Evolutionary conservation across 2,113 vertebrate species (phyloP), one percentile per base, ranked within the genome.

Genomic region (Takifugu flavidus): DNA sequence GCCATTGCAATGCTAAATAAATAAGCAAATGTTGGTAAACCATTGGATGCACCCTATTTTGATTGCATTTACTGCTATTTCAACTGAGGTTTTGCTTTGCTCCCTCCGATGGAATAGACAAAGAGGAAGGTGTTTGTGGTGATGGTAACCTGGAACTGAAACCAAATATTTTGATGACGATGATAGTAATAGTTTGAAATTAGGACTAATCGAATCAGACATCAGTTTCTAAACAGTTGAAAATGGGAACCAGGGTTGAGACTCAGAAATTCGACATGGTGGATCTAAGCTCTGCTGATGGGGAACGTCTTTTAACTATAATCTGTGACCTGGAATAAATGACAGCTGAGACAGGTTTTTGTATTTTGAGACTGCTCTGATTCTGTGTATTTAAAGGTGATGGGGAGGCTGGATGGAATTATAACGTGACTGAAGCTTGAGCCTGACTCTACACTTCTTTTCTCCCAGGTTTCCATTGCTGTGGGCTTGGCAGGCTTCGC

Each of bases 401-500:
- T 65, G 51, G 67, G 34, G 59, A 72, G 57, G 67, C n/a, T 70
- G 74, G 27, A 28, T 49, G 8, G 39, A 50, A 60, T 62, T 56
- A 59, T 8, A 20, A 67, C 28, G 59, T 66, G 25, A 68, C 6
- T 46, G 8, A 53, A 46, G 34, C 50, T 6, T n/a, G 26, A 53
- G 10, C 61, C 67, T 87, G 49, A 80, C 67, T 13, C 39, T 43
- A 26, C 44, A 5, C 56, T 46, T 53, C 2, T 0, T 77, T 52
- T 65, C 44, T 61, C 43, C 52, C 67, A 99, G 97, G 96, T 99
- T 60, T 96, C 95, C 75, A 97, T 99, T 45, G 97, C 96, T 0
- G 95, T 98, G 25, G 94, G 95, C 34, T 90, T 99, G 54, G 97
- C 95, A 10, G 97, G 95, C 42, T 98, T 98, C 51, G 95, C 95